Evolutionary conservation across 2,113 vertebrate genomes (phyloP).

Genomic region (Gadus chalcogrammus): DNA sequence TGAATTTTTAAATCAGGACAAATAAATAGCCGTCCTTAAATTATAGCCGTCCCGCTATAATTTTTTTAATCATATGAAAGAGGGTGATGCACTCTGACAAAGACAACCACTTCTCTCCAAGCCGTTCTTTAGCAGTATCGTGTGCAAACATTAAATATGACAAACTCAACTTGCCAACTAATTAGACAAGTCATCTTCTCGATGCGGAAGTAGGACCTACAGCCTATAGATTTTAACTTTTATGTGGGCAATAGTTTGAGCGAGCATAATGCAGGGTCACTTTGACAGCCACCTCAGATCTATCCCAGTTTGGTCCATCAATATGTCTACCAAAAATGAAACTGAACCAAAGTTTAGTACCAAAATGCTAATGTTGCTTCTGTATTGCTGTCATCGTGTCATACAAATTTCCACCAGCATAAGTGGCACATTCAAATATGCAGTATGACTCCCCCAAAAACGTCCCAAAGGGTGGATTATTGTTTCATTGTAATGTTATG

Average conservation of each 20-base stretch:
- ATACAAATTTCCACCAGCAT: background rate
- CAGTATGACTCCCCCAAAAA: no score
- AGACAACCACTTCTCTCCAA: no score
- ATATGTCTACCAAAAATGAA: background rate
- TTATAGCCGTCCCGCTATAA: slow-evolving; percentile 4
- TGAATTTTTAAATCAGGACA: slow-evolving; percentile 6
- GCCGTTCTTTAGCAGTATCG: no score
- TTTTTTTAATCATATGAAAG: background rate
- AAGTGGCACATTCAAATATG: background rate
- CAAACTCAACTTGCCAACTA: no score
- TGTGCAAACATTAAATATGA: no score
- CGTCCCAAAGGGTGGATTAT: background rate
- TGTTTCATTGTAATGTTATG: background rate
- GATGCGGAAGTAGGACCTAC: no score
- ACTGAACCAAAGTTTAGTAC: no score
- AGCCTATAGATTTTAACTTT: no score
- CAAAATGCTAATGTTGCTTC: background rate
- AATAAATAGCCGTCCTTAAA: slow-evolving; percentile 2
- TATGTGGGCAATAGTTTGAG: no score
- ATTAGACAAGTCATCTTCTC: no score
- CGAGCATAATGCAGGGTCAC: no score
- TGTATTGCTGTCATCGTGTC: background rate
- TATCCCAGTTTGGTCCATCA: background rate
- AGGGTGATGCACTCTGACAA: background rate
- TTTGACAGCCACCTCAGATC: no score